phyloP scores from a whole-genome alignment of 2,113 vertebrate species.

The Haliaeetus leucogaster region DNA sequence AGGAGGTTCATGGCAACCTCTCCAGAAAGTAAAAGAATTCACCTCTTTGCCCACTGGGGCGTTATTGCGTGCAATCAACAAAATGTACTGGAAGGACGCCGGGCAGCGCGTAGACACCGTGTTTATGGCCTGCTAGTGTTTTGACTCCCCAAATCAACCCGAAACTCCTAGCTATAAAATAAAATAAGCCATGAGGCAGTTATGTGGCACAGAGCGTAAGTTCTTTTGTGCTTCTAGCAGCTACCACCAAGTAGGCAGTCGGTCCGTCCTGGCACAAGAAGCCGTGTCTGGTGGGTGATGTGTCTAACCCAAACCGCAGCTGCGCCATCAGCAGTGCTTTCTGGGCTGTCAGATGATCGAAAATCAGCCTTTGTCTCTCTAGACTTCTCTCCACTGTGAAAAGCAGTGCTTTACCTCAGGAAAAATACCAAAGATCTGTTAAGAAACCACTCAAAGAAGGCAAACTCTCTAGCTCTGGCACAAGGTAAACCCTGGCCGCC shows the following conservation, averaged over 20 bases:
- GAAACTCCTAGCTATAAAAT: background rate
- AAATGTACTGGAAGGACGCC: accelerated
- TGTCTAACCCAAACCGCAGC: accelerated
- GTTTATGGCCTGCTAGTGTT: accelerated
- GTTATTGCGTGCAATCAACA: accelerated
- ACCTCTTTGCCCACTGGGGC: accelerated
- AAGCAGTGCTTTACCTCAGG: background rate
- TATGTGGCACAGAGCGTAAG: accelerated
- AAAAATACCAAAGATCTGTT: background rate
- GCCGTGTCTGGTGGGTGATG: background rate
- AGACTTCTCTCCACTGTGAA: background rate
- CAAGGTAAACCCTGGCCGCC: background rate
- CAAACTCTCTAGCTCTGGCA: background rate
- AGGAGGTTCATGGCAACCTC: background rate
- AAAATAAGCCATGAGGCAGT: background rate
- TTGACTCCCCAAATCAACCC: too few relatives aligned
- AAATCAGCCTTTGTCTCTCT: background rate
- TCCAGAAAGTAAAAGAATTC: background rate
- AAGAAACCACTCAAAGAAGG: background rate
- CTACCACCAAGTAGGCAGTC: accelerated
- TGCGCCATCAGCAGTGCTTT: accelerated
- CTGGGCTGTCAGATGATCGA: background rate
- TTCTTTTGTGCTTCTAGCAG: background rate
- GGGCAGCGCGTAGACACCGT: accelerated
- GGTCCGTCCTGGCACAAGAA: accelerated